Conservation (phyloP, 2,113 vertebrate species). For the Nycticebus coucang region DNA sequence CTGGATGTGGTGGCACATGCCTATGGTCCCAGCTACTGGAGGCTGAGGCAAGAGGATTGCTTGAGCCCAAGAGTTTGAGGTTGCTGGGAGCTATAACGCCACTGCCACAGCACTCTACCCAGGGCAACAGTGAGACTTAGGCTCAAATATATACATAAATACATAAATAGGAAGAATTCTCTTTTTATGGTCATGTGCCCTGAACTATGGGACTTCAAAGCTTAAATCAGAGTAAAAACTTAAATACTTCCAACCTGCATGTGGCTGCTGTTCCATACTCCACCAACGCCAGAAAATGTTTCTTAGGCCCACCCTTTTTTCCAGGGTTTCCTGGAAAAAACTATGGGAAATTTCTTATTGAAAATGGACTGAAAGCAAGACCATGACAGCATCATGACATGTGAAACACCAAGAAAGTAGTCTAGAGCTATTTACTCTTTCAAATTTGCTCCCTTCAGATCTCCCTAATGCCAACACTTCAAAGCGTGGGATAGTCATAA, state of each 20-base stretch:
- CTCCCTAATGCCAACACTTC: conserved; percentile 44
- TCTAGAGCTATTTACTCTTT: not conserved
- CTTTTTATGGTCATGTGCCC: not conserved
- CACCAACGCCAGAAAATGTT: not conserved
- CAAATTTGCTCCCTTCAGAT: not conserved
- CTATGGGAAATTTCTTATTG: not conserved
- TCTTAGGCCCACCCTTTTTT: not conserved
- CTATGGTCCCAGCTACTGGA: too few species aligned
- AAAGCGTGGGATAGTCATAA: conserved; percentile 43
- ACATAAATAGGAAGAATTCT: not conserved
- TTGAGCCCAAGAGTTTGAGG: too few species aligned
- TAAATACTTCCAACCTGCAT: not conserved
- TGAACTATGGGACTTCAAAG: not conserved
- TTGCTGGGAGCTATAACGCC: too few species aligned
- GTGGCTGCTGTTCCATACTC: not conserved
- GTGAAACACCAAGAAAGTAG: not conserved
- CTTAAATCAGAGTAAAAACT: not conserved
- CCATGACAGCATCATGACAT: not conserved
- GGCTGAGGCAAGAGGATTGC: too few species aligned
- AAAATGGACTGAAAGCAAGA: not conserved
- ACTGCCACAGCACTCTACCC: too few species aligned
- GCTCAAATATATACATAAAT: too few species aligned
- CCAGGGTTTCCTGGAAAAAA: not conserved
- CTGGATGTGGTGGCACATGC: too few species aligned
- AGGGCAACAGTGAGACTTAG: too few species aligned